phyloP scores from a whole-genome alignment of 2,797 vertebrate species.

The Pangasius larnaudii region DNA sequence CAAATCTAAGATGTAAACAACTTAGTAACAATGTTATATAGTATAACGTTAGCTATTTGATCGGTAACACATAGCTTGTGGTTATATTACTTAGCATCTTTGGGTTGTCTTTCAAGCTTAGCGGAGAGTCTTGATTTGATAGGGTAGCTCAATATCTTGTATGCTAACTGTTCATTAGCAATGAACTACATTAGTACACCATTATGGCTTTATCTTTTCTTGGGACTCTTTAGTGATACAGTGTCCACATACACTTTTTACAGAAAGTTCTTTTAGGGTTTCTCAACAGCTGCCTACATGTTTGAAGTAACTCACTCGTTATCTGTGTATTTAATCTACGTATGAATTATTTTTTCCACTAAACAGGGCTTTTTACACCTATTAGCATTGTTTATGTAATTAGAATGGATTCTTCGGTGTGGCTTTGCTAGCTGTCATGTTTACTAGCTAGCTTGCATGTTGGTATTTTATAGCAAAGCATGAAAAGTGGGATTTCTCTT shows the following conservation, averaged over 20 bases:
- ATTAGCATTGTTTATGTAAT: neutral
- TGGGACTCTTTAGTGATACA: no score
- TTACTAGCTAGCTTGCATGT: neutral
- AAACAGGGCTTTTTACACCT: neutral
- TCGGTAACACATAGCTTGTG: neutral
- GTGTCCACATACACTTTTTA: no score
- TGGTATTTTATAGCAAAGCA: neutral
- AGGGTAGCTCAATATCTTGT: neutral
- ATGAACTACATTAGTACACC: neutral
- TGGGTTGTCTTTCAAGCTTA: neutral
- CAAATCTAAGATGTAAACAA: neutral
- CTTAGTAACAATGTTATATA: neutral
- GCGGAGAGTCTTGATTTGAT: neutral
- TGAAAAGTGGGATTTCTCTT: neutral
- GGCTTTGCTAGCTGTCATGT: neutral
- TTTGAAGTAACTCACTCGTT: neutral
- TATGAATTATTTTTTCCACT: neutral
- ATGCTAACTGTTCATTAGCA: neutral
- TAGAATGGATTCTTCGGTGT: neutral
- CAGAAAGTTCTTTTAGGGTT: neutral
- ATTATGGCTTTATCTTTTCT: no score
- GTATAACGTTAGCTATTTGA: neutral
- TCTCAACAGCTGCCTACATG: neutral
- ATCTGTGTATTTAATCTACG: neutral
- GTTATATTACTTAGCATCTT: neutral